phyloP scores from a whole-genome alignment of 2,888 invertebrate species.

The Cataglyphis rosenhaueri region DNA sequence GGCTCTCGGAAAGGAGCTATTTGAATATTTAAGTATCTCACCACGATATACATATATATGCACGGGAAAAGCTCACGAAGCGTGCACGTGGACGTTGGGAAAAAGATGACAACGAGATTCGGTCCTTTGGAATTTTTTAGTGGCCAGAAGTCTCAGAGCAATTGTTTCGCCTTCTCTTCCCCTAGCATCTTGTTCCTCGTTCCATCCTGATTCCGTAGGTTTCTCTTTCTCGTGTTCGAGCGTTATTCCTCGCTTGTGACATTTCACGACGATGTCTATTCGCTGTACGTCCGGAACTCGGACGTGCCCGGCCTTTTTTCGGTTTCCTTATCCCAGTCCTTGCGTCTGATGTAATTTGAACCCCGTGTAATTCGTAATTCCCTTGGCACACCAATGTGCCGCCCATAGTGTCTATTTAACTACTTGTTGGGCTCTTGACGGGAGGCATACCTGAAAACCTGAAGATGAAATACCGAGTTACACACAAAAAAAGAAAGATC shows the following conservation, averaged over 20 bases:
- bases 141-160: slow-evolving; percentile 72
- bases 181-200: not conserved
- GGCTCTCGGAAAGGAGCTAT: slow-evolving; percentile 55
- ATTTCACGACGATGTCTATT: slow-evolving; percentile 69
- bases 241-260: slow-evolving; percentile 54
- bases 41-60: slow-evolving; percentile 48
- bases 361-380: slow-evolving; percentile 52
- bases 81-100: slow-evolving; percentile 55
- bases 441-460: not conserved
- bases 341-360: slow-evolving; percentile 61
- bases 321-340: slow-evolving; percentile 8
- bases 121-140: slow-evolving; percentile 72
- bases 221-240: slow-evolving; percentile 28
- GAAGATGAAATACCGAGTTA: not conserved
- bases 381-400: not conserved
- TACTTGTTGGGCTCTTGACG: not conserved
- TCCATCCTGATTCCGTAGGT: not conserved
- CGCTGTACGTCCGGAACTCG: slow-evolving; percentile 69
- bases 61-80: slow-evolving; percentile 57
- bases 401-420: slow-evolving; percentile 21
- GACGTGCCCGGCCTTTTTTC: slow-evolving; percentile 65
- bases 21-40: slow-evolving; percentile 74
- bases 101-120: slow-evolving; percentile 58
- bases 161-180: slow-evolving; percentile 68
- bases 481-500: not conserved